Evolutionary conservation across 2,797 vertebrate genomes (phyloP), one percentile per base, ranked within the genome.

Genomic region (Melanogrammus aeglefinus): DNA sequence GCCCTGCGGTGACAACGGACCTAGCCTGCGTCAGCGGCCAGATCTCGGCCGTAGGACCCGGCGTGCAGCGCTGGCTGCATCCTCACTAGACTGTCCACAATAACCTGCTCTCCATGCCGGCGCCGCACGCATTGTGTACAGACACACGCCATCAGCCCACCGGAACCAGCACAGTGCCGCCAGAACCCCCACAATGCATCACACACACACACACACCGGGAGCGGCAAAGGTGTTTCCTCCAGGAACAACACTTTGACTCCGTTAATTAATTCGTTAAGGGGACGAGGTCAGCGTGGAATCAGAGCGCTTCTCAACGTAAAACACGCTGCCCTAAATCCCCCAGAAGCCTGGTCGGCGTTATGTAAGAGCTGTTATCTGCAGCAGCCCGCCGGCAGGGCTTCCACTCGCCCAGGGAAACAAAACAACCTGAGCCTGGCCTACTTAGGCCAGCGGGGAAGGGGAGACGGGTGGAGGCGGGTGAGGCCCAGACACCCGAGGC

Each of bases 341-440:
- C 7, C 77, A 79, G 77, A 82, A 82, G 80, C 76, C 81, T 82
- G 84, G 89, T 91, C 92, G 88, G 86, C 83, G 86, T 92, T 90
- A 92, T 88, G 83, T 88, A 91, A 94, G 86, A 77, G 70, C 82
- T 83, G 84, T 85, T 90, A 89, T 89, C 89, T 83, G 80, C 87
- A 76, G 77, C 85, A 86, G 88, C 84, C 84, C 91, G 88, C 85
- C 27, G 82, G 86, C 86, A 82, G 84, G 77, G 81, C 88, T 83
- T 85, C 63, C 78, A 76, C 83, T 83, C 78, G 80, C 81, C 39
- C 6, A 78, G 85, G 83, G 89, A 87, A 88, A 87, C 90, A 85
- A 85, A 66, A 91, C 82, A 83, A 76, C 44, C 81, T 78, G 83
- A 85, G 85, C 84, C 77, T 91, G 88, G 83, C 89, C 89, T 88